Evolutionary conservation across 2,113 vertebrate species (phyloP).

Genomic region (Boulengeromyrus knoepffleri): DNA sequence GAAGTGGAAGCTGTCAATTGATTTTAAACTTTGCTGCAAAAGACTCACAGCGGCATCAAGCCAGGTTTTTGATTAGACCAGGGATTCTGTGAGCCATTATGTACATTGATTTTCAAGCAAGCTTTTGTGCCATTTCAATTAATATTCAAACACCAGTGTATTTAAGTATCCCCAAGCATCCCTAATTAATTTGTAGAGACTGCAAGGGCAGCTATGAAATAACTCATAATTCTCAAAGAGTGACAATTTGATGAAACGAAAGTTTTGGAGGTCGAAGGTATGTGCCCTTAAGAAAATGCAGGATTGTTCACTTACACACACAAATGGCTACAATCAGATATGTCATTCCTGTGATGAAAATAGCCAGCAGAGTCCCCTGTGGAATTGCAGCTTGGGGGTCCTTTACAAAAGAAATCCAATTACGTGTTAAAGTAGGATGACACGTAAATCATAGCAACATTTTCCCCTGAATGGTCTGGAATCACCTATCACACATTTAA

Average conservation of each 20-base stretch:
- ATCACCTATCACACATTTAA: background rate
- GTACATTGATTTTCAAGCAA: conserved; percentile 15
- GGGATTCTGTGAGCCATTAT: background rate
- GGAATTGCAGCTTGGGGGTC: conserved; percentile 85
- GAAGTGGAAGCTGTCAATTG: background rate
- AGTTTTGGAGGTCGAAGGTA: background rate
- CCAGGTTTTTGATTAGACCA: conserved; percentile 18
- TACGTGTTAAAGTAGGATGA: background rate
- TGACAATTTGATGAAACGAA: background rate
- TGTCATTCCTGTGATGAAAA: conserved; percentile 77
- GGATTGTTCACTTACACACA: conserved; percentile 66
- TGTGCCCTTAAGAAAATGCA: background rate
- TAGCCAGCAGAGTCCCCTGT: conserved; percentile 90
- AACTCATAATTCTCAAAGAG: background rate
- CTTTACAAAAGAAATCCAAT: conserved; percentile 46
- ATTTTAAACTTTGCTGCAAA: background rate
- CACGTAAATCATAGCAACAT: background rate
- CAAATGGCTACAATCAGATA: conserved; percentile 81
- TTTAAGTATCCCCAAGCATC: background rate
- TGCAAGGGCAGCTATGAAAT: background rate
- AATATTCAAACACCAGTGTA: background rate
- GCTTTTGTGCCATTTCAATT: conserved; percentile 8
- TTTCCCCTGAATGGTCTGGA: background rate
- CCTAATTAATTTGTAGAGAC: conserved; percentile 6
- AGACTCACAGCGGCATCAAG: background rate